A percentile compares a stretch with the other conserved stretches of the same genome.
These are phyloP conservation scores for Ophion obscuratus DNA, from an alignment of 2,888 invertebrate genomes.

Conservation along the genomic window DNA sequence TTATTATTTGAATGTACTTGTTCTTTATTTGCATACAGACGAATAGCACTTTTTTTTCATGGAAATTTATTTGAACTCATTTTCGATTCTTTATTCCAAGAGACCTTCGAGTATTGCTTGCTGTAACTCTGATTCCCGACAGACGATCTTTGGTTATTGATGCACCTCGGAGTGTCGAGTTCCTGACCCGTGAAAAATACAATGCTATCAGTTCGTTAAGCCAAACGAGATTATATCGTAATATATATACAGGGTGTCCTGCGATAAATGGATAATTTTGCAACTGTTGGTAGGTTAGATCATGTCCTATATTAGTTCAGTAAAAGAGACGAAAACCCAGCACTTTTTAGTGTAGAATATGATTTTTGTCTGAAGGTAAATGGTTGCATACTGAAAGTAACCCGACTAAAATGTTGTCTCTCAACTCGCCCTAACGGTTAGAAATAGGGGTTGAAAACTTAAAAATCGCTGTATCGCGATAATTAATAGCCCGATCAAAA, in stretches of 20 bases:
- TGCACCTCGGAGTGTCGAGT: background rate
- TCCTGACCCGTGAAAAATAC: slow-evolving; percentile 20
- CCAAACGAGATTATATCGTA: slow-evolving; percentile 9
- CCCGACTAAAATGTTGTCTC: too few species aligned
- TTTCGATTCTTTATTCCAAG: background rate
- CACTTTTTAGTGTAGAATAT: too few species aligned
- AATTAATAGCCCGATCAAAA: too few species aligned
- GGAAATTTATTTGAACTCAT: background rate
- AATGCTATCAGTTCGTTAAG: slow-evolving; percentile 35
- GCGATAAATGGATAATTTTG: too few species aligned
- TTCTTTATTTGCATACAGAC: background rate
- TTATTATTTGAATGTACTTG: background rate
- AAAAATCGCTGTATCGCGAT: too few species aligned
- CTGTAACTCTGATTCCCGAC: background rate
- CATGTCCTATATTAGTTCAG: too few species aligned
- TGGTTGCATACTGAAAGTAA: too few species aligned
- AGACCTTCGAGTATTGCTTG: background rate
- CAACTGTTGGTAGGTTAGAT: too few species aligned
- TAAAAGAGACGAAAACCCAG: too few species aligned
- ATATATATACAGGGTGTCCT: background rate
- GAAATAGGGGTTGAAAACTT: too few species aligned
- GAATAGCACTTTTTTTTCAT: background rate
- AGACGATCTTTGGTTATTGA: slow-evolving; percentile 11
- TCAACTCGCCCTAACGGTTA: too few species aligned
- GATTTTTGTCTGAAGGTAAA: too few species aligned